Evolutionary conservation across 1,140 invertebrate species (phyloP).

Genomic region (Calliphora vicina): DNA sequence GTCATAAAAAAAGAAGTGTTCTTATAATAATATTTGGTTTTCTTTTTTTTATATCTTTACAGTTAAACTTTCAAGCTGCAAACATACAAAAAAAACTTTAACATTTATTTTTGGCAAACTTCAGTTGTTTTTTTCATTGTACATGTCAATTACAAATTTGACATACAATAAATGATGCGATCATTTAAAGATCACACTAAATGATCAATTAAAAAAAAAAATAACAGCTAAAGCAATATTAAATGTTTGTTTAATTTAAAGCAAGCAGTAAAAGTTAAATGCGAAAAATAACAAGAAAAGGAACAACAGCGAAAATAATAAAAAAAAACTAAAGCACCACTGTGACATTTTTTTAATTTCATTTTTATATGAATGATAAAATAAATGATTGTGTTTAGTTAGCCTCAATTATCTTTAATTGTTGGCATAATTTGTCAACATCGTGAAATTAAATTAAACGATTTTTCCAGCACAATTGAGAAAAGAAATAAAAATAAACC

Average conservation of each 20-base stretch:
- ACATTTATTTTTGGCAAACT: conserved; percentile 8
- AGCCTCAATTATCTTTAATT: conserved; percentile 34
- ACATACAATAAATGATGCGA: conserved; percentile 18
- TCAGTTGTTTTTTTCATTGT: too few relatives aligned
- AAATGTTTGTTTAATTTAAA: background rate
- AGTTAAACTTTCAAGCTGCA: background rate
- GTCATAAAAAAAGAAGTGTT: background rate
- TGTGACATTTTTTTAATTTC: background rate
- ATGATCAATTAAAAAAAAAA: conserved; percentile 30
- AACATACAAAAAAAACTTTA: background rate
- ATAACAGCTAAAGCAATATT: background rate
- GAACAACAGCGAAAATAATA: background rate
- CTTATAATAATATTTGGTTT: background rate
- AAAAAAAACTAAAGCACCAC: background rate
- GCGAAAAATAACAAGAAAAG: too few relatives aligned
- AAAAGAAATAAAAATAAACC: conserved; percentile 2
- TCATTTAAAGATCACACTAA: conserved; percentile 25
- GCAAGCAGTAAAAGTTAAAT: background rate
- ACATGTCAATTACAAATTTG: conserved; percentile 27
- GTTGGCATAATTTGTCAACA: conserved; percentile 33
- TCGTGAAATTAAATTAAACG: conserved; percentile 24
- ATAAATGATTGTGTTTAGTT: conserved; percentile 31
- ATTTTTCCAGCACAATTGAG: conserved; percentile 16
- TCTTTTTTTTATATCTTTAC: background rate
- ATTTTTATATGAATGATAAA: conserved; percentile 7